phyloP scores from a whole-genome alignment of 2,797 vertebrate genomes.

The Peromyscus aztecus region DNA sequence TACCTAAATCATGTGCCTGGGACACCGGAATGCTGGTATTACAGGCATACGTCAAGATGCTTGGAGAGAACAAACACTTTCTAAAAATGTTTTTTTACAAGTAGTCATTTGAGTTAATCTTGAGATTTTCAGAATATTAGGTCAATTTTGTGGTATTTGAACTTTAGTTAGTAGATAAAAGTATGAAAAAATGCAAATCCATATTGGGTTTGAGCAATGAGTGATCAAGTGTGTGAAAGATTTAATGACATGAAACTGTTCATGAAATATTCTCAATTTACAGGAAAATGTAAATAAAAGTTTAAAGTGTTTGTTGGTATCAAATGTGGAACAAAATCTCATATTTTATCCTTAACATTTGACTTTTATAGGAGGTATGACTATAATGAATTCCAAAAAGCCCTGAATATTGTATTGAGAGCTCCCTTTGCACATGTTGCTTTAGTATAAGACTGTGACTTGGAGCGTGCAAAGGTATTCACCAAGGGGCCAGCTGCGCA shows the following conservation, averaged over 20 bases:
- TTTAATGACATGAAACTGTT: neutral
- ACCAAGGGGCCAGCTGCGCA: neutral
- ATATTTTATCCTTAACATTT: neutral
- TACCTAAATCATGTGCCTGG: too few relatives aligned
- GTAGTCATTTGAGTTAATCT: neutral
- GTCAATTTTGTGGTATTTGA: constrained; percentile 6
- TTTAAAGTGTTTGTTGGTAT: neutral
- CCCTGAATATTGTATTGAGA: neutral
- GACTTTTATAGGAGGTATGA: neutral
- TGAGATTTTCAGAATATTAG: neutral
- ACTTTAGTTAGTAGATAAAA: neutral
- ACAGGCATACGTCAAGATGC: neutral
- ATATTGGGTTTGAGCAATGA: neutral
- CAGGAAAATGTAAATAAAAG: neutral
- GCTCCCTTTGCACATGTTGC: neutral
- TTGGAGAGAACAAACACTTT: neutral
- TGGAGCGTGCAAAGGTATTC: neutral
- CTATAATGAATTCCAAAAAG: constrained; percentile 51
- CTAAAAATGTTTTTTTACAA: neutral
- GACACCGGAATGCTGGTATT: accelerated
- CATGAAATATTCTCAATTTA: neutral
- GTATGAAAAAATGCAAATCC: neutral
- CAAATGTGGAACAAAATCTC: neutral
- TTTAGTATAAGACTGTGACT: constrained; percentile 24
- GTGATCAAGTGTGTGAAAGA: neutral